These are phyloP conservation scores for Trichoplusia ni DNA, from an alignment of 1,140 invertebrate species.

Conservation along the genomic window DNA sequence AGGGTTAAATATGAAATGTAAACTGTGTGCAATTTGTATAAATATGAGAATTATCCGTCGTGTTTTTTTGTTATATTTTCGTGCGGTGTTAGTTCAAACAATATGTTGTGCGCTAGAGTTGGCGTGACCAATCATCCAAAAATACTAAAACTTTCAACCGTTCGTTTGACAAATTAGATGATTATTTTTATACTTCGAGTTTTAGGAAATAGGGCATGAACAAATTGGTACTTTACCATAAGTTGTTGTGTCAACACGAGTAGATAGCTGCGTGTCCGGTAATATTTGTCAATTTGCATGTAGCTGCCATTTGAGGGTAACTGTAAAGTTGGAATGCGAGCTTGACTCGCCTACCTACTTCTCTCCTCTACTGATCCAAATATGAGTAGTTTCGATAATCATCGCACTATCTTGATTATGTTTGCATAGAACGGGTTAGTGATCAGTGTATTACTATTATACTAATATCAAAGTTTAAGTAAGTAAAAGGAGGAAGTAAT, in stretches of 20 bases:
- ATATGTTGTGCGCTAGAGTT: no score
- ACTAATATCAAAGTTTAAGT: no score
- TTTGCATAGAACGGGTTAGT: not conserved
- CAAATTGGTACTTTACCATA: no score
- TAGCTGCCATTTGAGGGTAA: conserved; percentile 34
- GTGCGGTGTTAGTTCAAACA: no score
- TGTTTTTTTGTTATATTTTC: not conserved
- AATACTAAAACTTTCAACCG: no score
- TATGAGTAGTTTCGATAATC: conserved; percentile 22
- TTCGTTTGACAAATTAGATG: no score
- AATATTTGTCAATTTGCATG: conserved; percentile 71
- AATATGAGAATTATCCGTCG: conserved; percentile 17
- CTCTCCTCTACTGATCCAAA: conserved; percentile 39
- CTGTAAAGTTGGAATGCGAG: conserved; percentile 63
- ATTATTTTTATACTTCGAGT: no score
- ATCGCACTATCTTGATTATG: not conserved
- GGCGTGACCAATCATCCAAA: no score
- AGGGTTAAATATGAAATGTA: conserved; percentile 31
- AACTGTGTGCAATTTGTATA: conserved; percentile 20
- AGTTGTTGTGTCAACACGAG: not conserved
- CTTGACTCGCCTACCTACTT: conserved; percentile 45
- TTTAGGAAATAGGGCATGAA: no score
- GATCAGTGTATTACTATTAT: no score
- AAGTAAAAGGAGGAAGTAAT: no score
- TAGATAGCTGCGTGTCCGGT: conserved; percentile 34